Conservation (phyloP, 2,797 vertebrate genomes). For the Eptatretus atami region DNA sequence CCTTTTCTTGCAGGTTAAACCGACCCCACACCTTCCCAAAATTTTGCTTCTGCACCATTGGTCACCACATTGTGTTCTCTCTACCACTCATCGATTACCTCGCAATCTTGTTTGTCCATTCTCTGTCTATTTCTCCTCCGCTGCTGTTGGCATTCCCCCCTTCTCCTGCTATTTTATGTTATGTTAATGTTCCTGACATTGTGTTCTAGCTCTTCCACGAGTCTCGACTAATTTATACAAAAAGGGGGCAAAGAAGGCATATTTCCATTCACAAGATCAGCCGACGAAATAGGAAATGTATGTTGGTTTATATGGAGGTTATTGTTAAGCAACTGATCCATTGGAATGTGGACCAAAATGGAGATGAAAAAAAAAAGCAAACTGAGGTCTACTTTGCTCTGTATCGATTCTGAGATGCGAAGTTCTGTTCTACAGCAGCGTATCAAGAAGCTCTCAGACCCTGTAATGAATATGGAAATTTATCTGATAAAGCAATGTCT, state of each 20-base stretch:
- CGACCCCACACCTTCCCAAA: no score
- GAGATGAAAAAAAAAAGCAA: background rate
- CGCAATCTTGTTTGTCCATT: no score
- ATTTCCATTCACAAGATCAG: no score
- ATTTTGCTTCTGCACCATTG: no score
- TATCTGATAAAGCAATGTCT: background rate
- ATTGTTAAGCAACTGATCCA: background rate
- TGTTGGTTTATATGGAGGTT: background rate
- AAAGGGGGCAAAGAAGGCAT: background rate
- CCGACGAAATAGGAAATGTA: no score
- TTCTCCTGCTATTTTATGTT: no score
- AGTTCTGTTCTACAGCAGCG: constrained; percentile 84
- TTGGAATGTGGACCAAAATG: background rate
- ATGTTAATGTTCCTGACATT: no score
- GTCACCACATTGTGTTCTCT: background rate
- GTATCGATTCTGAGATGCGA: constrained; percentile 95
- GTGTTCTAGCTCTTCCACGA: no score
- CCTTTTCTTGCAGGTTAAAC: no score
- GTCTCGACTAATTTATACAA: no score
- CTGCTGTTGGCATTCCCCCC: no score
- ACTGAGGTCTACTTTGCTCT: constrained; percentile 40
- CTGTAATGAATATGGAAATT: constrained; percentile 16
- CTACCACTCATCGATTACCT: background rate
- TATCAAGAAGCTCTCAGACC: constrained; percentile 87
- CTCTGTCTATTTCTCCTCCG: no score